Conservation (phyloP, 2,888 invertebrate species). For the Temnothorax ravouxi region DNA sequence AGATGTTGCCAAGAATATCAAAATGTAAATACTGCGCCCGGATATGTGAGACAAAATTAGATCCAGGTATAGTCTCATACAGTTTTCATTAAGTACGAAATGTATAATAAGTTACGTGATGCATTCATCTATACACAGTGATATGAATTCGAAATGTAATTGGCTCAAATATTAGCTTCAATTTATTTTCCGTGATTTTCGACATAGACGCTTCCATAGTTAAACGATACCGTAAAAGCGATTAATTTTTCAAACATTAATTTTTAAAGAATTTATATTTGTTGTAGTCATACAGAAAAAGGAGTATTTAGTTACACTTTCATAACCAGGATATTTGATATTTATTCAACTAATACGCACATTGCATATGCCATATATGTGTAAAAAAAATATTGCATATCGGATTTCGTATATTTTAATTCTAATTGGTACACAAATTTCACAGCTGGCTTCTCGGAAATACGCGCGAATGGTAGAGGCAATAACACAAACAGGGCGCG, state of each 20-base stretch:
- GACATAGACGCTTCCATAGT: not conserved
- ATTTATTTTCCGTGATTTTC: constrained; percentile 21
- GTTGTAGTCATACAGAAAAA: not conserved
- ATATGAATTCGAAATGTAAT: constrained; percentile 4
- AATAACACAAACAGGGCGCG: constrained; percentile 37
- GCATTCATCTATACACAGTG: not conserved
- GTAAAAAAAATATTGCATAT: constrained; percentile 30
- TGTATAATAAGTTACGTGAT: constrained; percentile 20
- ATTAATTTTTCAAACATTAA: not conserved
- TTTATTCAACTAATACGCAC: constrained; percentile 35
- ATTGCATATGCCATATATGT: not conserved
- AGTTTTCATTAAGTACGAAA: constrained; percentile 42
- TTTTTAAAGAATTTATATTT: constrained; percentile 18
- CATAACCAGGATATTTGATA: constrained; percentile 34
- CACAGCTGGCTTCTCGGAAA: constrained; percentile 28
- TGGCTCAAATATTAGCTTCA: not conserved
- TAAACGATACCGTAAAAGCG: not conserved
- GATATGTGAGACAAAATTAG: constrained; percentile 36
- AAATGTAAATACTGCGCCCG: constrained; percentile 37
- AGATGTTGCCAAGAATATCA: constrained; percentile 52
- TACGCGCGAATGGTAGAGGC: not conserved
- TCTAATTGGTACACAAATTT: constrained; percentile 46
- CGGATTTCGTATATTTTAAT: constrained; percentile 14
- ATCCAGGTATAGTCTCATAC: constrained; percentile 2
- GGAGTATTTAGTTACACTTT: constrained; percentile 13